Evolutionary conservation across 1,140 invertebrate genomes (phyloP), one percentile per base, ranked within the genome.

Genomic region (Helicoverpa armigera): DNA sequence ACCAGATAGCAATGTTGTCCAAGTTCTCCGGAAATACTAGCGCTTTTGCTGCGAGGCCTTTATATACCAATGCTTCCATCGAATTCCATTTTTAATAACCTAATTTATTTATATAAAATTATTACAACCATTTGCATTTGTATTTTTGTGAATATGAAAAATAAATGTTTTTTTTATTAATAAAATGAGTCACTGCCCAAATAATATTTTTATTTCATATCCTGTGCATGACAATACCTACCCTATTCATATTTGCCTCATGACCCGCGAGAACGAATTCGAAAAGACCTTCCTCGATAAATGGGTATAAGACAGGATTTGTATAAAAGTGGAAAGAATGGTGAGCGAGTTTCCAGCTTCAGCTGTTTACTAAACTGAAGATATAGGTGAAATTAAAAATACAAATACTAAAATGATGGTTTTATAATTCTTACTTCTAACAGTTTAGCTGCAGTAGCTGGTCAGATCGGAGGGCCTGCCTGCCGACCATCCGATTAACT

Each of bases 81-180:
- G 88, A 87, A 83, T 85, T 83, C 84, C 83, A 81, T 87, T 89
- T 92, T 76, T 80, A 79, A 92, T 89, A 86, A 58, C 35, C 56
- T 74, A 83, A 85, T 85, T 84, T 83, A 84, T 85, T 82, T 80
- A 29, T 80, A 29, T 56, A 43, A 69, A 77, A 43, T 61, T 65
- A 56, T 54, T 35, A 65, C 29, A 18, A 73, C 84, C 81, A 63
- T 85, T 84, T 82, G 82, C 80, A 91, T 88, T 90, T 90, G 72
- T 88, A 84, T 82, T 12, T 81, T 91, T 88, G 88, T 90, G 63
- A 87, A 84, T 86, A 13, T 51, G 43, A 74, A 63, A 65, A 61
- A 80, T 16, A 63, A 73, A 83, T 77, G 60, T 79, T 77, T 69
- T 65, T 78, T 82, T 82, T 77, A 51, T 79, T 74, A 70, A 75